Conservation (phyloP, 2,113 vertebrate species). For the Sinocyclocheilus anshuiensis region DNA sequence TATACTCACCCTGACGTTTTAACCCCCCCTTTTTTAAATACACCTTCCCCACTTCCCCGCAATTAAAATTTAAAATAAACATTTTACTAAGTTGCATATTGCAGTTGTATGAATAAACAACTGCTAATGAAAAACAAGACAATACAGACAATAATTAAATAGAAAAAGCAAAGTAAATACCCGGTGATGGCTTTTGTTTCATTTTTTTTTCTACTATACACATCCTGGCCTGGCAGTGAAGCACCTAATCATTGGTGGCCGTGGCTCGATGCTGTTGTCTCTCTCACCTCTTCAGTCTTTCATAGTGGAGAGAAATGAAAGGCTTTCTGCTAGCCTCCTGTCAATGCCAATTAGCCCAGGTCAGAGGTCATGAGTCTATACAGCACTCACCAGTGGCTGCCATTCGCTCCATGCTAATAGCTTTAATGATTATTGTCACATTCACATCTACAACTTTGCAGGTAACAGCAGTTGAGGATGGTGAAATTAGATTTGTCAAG, state of each 20-base stretch:
- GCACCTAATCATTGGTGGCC: conserved; percentile 5
- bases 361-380: conserved; percentile 52
- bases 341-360: conserved; percentile 53
- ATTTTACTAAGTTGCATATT: not conserved
- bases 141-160: not conserved
- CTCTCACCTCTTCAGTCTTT: conserved; percentile 42
- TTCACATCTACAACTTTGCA: conserved; percentile 42
- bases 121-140: not conserved
- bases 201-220: not conserved
- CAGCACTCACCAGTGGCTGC: conserved; percentile 46
- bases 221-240: conserved; percentile 10
- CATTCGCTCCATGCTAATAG: conserved; percentile 53
- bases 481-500: conserved; percentile 45
- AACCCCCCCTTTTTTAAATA: no score
- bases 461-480: conserved; percentile 29
- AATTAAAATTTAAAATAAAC: not conserved
- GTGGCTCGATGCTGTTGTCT: conserved; percentile 19
- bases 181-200: not conserved
- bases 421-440: conserved; percentile 55
- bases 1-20: no score
- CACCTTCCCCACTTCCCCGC: no score
- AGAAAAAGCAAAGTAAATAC: not conserved
- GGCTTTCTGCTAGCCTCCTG: conserved; percentile 47
- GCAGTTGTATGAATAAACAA: not conserved
- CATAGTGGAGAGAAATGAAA: conserved; percentile 46